Percentiles rank a stretch among this genome's conserved stretches.
Evolutionary conservation across 2,113 vertebrate genomes (phyloP).

Genomic region (Poecile atricapillus): DNA sequence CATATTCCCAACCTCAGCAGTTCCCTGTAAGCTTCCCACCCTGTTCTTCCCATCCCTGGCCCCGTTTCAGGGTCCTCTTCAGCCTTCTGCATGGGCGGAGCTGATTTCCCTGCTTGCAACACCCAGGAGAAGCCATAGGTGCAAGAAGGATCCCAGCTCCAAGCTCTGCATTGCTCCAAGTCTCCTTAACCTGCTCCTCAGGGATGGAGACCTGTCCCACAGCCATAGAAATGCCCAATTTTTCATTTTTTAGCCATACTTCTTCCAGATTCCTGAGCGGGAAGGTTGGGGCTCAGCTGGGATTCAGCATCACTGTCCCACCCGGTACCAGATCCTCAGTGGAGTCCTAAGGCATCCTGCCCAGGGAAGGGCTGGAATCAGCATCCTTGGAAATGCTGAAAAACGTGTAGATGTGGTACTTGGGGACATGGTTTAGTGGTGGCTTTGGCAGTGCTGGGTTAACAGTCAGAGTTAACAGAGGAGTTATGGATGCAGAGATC

Average conservation of each 20-base stretch:
- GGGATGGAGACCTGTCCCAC: background rate
- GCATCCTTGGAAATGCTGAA: background rate
- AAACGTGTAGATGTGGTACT: background rate
- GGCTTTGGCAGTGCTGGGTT: background rate
- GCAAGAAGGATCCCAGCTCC: background rate
- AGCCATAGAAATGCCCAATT: fast-evolving
- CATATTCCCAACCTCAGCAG: background rate
- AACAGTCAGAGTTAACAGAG: too few relatives aligned
- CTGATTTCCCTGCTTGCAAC: background rate
- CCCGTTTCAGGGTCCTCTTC: fast-evolving
- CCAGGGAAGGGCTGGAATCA: background rate
- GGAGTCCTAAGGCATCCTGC: background rate
- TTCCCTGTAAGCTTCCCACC: background rate
- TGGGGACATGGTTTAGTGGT: background rate
- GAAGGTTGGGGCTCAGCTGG: background rate
- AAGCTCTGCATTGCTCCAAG: background rate
- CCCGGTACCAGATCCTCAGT: fast-evolving
- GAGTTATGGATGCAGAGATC: background rate
- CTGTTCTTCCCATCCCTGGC: background rate
- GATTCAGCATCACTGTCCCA: background rate
- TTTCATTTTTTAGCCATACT: background rate
- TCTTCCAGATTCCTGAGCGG: background rate
- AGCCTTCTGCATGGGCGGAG: fast-evolving
- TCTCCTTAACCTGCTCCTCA: background rate
- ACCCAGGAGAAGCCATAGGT: background rate